Conservation (phyloP, 2,113 vertebrate species). For the Phaetusa simplex region DNA sequence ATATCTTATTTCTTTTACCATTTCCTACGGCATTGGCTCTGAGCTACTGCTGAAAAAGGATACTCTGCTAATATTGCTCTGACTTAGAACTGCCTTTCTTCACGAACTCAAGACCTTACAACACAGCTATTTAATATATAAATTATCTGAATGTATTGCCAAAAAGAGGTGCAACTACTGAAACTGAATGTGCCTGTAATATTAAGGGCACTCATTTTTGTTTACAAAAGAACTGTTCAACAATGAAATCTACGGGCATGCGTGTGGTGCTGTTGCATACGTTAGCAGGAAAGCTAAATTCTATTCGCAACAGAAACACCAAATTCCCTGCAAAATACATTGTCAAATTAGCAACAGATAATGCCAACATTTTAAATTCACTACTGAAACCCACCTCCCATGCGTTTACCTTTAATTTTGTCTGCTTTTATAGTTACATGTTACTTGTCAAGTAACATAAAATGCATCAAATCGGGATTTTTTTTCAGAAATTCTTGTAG, state of each 20-base stretch:
- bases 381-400: not conserved
- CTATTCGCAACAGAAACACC: not conserved
- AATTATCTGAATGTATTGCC: not conserved
- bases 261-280: not conserved
- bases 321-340: not conserved
- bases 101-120: not conserved
- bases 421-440: not conserved
- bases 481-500: not conserved
- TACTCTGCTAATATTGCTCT: not conserved
- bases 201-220: not conserved
- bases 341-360: not conserved
- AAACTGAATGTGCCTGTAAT: not conserved
- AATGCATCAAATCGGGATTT: not conserved
- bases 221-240: not conserved
- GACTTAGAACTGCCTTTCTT: not conserved
- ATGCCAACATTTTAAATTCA: not conserved
- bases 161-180: not conserved
- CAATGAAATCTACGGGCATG: not conserved
- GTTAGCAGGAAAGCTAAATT: not conserved
- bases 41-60: not conserved
- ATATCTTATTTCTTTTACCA: not conserved
- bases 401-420: not conserved
- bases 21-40: not conserved
- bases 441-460: not conserved
- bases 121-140: not conserved